phyloP scores from a whole-genome alignment of 1,140 invertebrate species.

The Drosophila nasuta region DNA sequence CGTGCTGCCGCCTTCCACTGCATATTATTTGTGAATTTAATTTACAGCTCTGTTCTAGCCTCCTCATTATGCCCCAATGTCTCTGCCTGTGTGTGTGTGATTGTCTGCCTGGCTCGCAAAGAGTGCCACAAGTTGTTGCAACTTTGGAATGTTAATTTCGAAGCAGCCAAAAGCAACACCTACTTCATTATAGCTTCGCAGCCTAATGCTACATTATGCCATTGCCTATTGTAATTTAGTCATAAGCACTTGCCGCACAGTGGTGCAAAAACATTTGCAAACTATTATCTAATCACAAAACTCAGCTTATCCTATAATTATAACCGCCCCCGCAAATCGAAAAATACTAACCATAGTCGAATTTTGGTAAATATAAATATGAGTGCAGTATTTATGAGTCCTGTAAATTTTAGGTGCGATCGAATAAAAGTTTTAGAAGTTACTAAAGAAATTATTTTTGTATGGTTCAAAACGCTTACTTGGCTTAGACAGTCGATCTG shows the following conservation, averaged over 20 bases:
- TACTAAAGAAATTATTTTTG: too few species aligned
- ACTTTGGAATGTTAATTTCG: conserved; percentile 47
- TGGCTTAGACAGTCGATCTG: too few species aligned
- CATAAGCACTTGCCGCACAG: conserved; percentile 39
- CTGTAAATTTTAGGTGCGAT: too few species aligned
- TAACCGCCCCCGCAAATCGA: too few species aligned
- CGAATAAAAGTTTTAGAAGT: too few species aligned
- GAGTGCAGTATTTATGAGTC: too few species aligned
- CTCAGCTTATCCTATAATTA: too few species aligned
- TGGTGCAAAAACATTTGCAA: conserved; percentile 13
- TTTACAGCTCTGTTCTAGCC: conserved; percentile 53
- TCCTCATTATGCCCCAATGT: conserved; percentile 68
- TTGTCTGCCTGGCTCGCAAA: conserved; percentile 47
- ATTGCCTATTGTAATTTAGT: conserved; percentile 56
- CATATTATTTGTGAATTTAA: conserved; percentile 78
- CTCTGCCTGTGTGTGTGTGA: conserved; percentile 61
- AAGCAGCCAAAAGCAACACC: conserved; percentile 61
- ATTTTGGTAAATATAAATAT: too few species aligned
- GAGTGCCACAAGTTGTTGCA: conserved; percentile 1
- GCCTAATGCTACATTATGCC: conserved; percentile 59
- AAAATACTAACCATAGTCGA: too few species aligned
- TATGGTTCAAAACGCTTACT: too few species aligned
- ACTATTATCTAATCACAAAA: too few species aligned
- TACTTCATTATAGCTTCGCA: conserved; percentile 65
- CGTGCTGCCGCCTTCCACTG: conserved; percentile 26